Conservation (phyloP, 2,888 invertebrate genomes). For the Augochlorella aurata region DNA sequence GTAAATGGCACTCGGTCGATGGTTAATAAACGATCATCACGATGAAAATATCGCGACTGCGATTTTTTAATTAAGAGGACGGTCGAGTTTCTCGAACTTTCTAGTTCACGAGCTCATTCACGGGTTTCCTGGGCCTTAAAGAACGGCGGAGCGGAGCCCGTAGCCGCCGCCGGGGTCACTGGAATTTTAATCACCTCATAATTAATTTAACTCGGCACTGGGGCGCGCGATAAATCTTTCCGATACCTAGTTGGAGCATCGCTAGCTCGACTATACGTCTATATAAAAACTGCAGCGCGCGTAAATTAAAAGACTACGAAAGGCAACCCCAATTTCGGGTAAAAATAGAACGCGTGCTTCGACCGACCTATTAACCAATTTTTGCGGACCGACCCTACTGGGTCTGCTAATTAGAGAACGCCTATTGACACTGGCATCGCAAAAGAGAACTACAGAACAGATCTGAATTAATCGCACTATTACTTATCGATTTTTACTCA, state of each 20-base stretch:
- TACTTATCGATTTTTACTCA: no score
- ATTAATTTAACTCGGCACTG: constrained; percentile 59
- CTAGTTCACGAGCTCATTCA: background rate
- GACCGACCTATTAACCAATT: constrained; percentile 1
- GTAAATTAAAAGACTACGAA: constrained; percentile 18
- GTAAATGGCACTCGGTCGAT: background rate
- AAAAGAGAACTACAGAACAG: no score
- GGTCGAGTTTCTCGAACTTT: background rate
- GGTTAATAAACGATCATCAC: background rate
- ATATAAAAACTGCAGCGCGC: constrained; percentile 12
- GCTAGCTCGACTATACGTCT: constrained; percentile 27
- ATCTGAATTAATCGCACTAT: no score
- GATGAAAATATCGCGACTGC: background rate
- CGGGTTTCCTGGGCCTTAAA: background rate
- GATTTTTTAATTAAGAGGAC: background rate
- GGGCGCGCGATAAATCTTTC: constrained; percentile 53
- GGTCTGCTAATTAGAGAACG: constrained; percentile 24
- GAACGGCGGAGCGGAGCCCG: background rate
- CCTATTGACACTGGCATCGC: background rate
- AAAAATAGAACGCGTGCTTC: constrained; percentile 6
- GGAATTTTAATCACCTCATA: constrained; percentile 59
- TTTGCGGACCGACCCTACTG: background rate
- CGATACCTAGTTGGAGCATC: constrained; percentile 27
- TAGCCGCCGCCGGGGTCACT: constrained; percentile 11
- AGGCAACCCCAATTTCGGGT: constrained; percentile 6